Percentiles rank a stretch among this genome's conserved stretches.
phyloP scores from a whole-genome alignment of 2,113 vertebrate species.

The Zosterops japonicus region DNA sequence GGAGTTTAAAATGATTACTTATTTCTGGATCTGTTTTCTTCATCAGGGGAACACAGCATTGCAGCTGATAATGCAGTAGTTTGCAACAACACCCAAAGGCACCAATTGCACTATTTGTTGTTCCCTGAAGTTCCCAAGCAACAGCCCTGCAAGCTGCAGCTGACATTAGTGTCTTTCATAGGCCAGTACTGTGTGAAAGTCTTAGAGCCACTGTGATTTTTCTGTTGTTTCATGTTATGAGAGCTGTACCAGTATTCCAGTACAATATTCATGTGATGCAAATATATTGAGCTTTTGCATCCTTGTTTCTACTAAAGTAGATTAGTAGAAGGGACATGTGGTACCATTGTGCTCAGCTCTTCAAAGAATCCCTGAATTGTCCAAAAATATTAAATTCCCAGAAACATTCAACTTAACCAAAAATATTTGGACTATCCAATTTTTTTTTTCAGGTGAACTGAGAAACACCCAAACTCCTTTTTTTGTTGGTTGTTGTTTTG shows the following conservation, averaged over 20 bases:
- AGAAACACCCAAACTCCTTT: neutral
- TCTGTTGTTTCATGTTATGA: slow-evolving; percentile 1
- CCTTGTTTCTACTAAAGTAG: slow-evolving; percentile 16
- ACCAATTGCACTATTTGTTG: neutral
- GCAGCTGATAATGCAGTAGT: neutral
- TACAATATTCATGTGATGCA: slow-evolving; percentile 37
- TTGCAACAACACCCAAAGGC: neutral
- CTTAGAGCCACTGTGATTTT: neutral
- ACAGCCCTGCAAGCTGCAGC: neutral
- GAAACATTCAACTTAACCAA: slow-evolving; percentile 6
- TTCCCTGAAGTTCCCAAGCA: neutral
- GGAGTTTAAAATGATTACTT: neutral
- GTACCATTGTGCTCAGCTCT: neutral
- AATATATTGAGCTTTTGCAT: slow-evolving; percentile 50
- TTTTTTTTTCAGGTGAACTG: neutral
- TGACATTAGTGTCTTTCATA: slow-evolving; percentile 29
- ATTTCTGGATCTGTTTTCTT: slow-evolving; percentile 36
- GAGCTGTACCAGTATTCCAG: neutral
- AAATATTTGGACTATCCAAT: slow-evolving; percentile 38
- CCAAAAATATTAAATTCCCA: slow-evolving; percentile 24
- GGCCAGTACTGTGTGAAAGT: neutral
- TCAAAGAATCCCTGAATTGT: slow-evolving; percentile 24
- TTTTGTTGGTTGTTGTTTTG: neutral
- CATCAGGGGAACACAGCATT: slow-evolving; percentile 16
- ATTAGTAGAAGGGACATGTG: slow-evolving; percentile 15